A percentile compares a stretch with the other conserved stretches of the same genome.
These are phyloP conservation scores for Agrilus cyanescens DNA, from an alignment of 2,888 invertebrate species.

Conservation along the genomic window DNA sequence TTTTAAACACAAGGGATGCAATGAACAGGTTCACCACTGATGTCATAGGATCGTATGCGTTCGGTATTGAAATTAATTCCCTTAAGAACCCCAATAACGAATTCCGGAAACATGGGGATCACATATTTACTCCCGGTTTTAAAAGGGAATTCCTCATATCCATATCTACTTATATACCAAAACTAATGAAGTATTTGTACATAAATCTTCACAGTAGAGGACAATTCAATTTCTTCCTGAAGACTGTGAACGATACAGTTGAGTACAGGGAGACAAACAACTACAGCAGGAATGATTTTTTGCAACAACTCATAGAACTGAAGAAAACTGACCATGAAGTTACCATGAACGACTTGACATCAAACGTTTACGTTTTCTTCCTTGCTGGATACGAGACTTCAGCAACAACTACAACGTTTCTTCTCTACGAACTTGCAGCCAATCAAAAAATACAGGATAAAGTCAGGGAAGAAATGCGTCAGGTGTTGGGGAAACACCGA, in stretches of 20 bases:
- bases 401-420: constrained; percentile 33
- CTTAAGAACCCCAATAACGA: constrained; percentile 40
- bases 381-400: constrained; percentile 32
- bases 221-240: constrained; percentile 33
- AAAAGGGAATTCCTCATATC: constrained; percentile 8
- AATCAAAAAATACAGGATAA: constrained; percentile 36
- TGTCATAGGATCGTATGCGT: constrained; percentile 45
- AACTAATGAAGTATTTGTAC: constrained; percentile 16
- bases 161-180: constrained; percentile 11
- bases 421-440: constrained; percentile 38
- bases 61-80: constrained; percentile 46
- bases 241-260: constrained; percentile 34
- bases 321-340: constrained; percentile 14
- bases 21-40: constrained; percentile 45
- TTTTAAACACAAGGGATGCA: constrained; percentile 29
- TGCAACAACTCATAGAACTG: constrained; percentile 40
- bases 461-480: constrained; percentile 33
- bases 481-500: constrained; percentile 28
- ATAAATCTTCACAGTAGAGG: constrained; percentile 16
- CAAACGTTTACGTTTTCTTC: constrained; percentile 24
- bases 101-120: constrained; percentile 28
- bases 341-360: constrained; percentile 11
- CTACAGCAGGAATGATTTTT: constrained; percentile 39
- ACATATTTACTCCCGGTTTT: constrained; percentile 8
- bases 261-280: constrained; percentile 36